phyloP scores from a whole-genome alignment of 1,140 invertebrate species.

The Euglossa dilemma region DNA sequence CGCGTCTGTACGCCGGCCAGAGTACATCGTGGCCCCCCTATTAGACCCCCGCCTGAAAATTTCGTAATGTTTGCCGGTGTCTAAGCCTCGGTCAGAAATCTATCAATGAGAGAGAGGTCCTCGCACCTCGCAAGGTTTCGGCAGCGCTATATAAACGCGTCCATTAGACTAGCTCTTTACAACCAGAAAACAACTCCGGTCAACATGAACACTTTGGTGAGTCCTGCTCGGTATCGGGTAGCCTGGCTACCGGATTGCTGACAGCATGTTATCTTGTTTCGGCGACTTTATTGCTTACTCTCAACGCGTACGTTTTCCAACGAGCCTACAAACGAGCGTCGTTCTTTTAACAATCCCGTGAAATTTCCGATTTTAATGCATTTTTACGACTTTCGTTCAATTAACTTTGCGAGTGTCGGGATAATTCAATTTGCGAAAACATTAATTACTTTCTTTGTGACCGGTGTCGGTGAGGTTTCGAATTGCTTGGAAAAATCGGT shows the following conservation, averaged over 20 bases:
- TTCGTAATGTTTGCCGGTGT: slow-evolving; percentile 47
- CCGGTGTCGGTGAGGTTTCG: too few species aligned
- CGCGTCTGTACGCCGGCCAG: slow-evolving; percentile 17
- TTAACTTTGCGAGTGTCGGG: too few species aligned
- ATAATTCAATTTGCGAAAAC: too few species aligned
- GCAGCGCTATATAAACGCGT: slow-evolving; percentile 64
- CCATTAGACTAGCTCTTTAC: slow-evolving; percentile 53
- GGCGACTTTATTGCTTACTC: neutral
- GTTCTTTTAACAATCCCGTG: too few species aligned
- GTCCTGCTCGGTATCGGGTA: neutral
- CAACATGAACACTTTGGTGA: slow-evolving; percentile 66
- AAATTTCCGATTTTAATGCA: too few species aligned
- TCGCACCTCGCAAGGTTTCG: slow-evolving; percentile 55
- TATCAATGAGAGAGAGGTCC: slow-evolving; percentile 63
- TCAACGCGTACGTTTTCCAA: too few species aligned
- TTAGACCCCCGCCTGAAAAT: slow-evolving; percentile 44
- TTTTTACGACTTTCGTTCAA: too few species aligned
- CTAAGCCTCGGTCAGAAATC: slow-evolving; percentile 49
- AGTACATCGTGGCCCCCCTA: slow-evolving; percentile 13
- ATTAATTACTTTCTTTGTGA: too few species aligned
- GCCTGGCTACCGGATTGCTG: neutral
- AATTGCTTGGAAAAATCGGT: too few species aligned
- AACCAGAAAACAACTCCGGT: slow-evolving; percentile 51
- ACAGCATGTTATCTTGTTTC: neutral
- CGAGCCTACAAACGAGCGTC: neutral